Base-by-base conservation (phyloP, 2,888 invertebrate species). In the Stenichneumon culpator region DNA sequence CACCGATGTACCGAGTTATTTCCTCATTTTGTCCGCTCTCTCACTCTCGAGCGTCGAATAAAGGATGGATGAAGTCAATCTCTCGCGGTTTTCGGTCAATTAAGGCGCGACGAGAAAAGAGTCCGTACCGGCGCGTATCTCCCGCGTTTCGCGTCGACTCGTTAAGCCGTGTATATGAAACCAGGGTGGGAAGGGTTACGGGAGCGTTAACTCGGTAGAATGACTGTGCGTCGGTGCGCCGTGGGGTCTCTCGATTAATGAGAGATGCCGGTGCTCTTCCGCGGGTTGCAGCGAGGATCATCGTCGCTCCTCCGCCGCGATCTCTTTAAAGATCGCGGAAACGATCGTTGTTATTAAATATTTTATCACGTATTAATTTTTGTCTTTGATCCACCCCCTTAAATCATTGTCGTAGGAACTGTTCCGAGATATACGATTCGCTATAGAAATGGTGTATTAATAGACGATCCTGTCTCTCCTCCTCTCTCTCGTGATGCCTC, bases 261-360 rank as follows among this genome's bases (percentile, higher is more conserved):
- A 86, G 79, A 83, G 83, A 67, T 54, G 77, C 77, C 77, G 74
- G 16, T 16, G 52, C 32, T 28, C 32, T 75, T 50, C 74, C 47
- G 44, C 32, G 47, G 47, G 25, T 14, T 3, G 54, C 5, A 14
- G 57, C 22, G 57, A 80, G 32, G 39, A 52, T 44, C 19, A 25
- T 22, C 11, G 14, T 28, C 28, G 36, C 39, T 19, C 50, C 25
- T 75, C 60, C 22, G 72, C 74, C 70, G 67, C 88, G 89, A 87
- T 88, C 86, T 82, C 88, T 88, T 88, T 88, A 79, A 87, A 79
- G 89, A 90, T 90, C 90, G 89, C 90, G 91, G 91, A 91, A 92
- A 91, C 90, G 91, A 92, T 92, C 89, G 91, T 92, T 90, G 90
- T 91, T 91, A 92, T 92, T 91, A 91, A 28, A 28, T 60, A 28